Evolutionary conservation across 1,140 invertebrate genomes (phyloP), one percentile per base, ranked within the genome.

Genomic region (Diachasmimorpha longicaudata): DNA sequence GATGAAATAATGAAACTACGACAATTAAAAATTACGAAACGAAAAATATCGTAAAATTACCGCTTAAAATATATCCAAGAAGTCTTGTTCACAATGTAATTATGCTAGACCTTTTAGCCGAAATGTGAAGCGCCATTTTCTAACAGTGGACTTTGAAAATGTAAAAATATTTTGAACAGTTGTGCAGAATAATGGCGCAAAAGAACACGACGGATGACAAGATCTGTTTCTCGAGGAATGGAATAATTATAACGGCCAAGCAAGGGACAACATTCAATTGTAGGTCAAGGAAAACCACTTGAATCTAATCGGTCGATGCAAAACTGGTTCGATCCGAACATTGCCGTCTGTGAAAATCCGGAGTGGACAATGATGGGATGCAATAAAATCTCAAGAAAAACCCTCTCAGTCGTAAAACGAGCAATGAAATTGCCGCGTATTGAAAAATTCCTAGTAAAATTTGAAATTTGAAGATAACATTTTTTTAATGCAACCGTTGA

Each of bases 281-380:
- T 79, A 72, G 78, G 78, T 79, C 78, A 79, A 77, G 78, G 78
- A 70, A 79, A 77, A 72, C 78, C 78, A 79, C 78, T 79, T 79
- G 73, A 75, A 75, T 77, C 73, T 79, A 77, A 79, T 79, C 75
- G 63, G 39, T 14, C 67, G 52, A 70, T 77, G 70, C 69, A 68
- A 79, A 79, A 77, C 78, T 79, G 70, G 75, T 79, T 79, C 75
- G 63, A 79, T 79, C 75, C 73, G 72, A 79, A 75, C 70, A 69
- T 77, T 69, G 68, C 74, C 46, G 67, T 72, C 74, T 75, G 46
- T 74, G 42, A 75, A 77, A 63, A 63, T 52, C 48, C 14, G 14
- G n/a, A 52, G 48, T 14, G 10, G 44, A 46, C n/a, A 46, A 46
- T 46, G 6, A 31, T 31, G 31, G 44, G 44, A 10, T 46, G 16